Conservation (phyloP, 2,888 invertebrate species). For the Ennomos quercinarius region DNA sequence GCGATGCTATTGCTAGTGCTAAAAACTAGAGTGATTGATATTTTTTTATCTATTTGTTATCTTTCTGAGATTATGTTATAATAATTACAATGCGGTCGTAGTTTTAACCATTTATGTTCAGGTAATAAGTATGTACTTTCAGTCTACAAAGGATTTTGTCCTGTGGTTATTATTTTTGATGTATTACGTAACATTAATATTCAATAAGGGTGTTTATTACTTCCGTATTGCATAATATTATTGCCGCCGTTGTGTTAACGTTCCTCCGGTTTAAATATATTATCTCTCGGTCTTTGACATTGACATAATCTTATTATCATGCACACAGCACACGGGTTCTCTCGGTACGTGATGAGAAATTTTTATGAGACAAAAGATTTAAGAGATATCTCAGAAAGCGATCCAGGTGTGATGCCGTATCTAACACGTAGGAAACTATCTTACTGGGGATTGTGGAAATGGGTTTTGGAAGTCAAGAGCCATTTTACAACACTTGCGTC, state of each 20-base stretch:
- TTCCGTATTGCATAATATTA: slow-evolving; percentile 37
- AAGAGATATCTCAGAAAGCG: slow-evolving; percentile 35
- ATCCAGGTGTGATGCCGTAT: slow-evolving; percentile 33
- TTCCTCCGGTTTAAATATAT: slow-evolving; percentile 48
- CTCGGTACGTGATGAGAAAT: slow-evolving; percentile 48
- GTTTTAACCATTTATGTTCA: too few species aligned
- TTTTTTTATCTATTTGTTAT: too few species aligned
- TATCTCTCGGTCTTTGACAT: slow-evolving; percentile 49
- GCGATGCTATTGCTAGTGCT: too few species aligned
- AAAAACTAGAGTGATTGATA: too few species aligned
- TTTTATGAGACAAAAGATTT: slow-evolving; percentile 46
- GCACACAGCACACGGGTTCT: slow-evolving; percentile 42
- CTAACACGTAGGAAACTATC: slow-evolving; percentile 18
- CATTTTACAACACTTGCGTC: slow-evolving; percentile 4
- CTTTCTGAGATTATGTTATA: too few species aligned
- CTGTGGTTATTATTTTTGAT: too few species aligned
- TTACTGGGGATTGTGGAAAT: slow-evolving; percentile 15
- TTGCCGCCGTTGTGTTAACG: slow-evolving; percentile 18
- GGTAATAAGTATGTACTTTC: too few species aligned
- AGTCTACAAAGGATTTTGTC: too few species aligned
- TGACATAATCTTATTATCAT: slow-evolving; percentile 52
- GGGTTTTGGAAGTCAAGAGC: slow-evolving; percentile 6
- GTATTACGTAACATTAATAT: background rate
- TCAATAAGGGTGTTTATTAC: slow-evolving; percentile 23
- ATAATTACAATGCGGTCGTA: too few species aligned